phyloP scores from a whole-genome alignment of 2,113 vertebrate species.

The Macrotis lagotis region DNA sequence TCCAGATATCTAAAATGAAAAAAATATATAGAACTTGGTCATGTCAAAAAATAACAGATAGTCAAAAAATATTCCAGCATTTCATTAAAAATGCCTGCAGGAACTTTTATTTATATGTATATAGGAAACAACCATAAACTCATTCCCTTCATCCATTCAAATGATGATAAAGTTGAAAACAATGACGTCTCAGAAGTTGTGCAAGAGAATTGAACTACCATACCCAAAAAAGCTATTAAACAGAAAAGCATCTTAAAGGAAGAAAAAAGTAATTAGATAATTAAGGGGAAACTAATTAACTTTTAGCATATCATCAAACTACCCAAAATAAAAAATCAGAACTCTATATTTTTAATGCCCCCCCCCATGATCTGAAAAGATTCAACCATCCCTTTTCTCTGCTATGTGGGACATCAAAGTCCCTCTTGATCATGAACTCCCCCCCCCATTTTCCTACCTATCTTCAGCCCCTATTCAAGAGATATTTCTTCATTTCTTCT shows the following conservation, averaged over 20 bases:
- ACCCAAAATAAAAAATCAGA: background rate
- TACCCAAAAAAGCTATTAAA: background rate
- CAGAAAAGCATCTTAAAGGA: background rate
- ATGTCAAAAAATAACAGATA: background rate
- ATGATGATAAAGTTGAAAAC: background rate
- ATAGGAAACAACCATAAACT: background rate
- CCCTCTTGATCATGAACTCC: background rate
- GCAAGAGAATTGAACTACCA: background rate
- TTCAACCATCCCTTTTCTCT: too few relatives aligned
- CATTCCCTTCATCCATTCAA: background rate
- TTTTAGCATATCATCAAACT: background rate
- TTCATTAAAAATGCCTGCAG: too few relatives aligned
- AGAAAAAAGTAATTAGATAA: background rate
- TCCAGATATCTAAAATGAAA: background rate
- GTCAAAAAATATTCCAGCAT: too few relatives aligned
- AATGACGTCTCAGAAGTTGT: background rate
- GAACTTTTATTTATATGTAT: background rate
- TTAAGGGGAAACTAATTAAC: background rate
- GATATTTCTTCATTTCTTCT: background rate
- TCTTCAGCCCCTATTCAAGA: background rate
- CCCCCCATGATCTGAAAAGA: background rate
- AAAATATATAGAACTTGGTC: background rate
- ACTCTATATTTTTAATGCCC: background rate
- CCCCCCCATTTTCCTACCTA: background rate
- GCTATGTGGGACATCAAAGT: background rate